Evolutionary conservation across 2,797 vertebrate species (phyloP).

Genomic region (Semotilus atromaculatus): DNA sequence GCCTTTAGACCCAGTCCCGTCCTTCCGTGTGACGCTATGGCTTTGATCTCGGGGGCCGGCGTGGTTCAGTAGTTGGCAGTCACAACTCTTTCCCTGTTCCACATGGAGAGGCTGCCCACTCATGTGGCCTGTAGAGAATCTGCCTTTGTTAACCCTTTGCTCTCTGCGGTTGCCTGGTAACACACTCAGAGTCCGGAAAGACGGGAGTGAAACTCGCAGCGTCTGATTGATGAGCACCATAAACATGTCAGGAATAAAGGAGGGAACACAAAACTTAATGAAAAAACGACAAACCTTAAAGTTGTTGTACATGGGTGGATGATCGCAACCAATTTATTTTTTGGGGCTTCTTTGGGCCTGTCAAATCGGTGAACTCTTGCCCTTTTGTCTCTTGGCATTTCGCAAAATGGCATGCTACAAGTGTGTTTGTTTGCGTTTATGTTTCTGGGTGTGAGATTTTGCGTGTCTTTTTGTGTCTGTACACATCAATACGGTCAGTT

Average conservation of each 20-base stretch:
- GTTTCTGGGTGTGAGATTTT: not conserved
- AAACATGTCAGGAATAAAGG: slow-evolving; percentile 49
- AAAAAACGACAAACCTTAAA: slow-evolving; percentile 39
- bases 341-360: slow-evolving; percentile 8
- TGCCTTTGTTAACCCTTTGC: slow-evolving; percentile 55
- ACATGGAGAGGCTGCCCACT: slow-evolving; percentile 58
- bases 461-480: not conserved
- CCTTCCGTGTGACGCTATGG: slow-evolving; percentile 30
- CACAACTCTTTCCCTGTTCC: slow-evolving; percentile 60
- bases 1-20: slow-evolving; percentile 32
- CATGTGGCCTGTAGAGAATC: slow-evolving; percentile 55
- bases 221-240: slow-evolving; percentile 40
- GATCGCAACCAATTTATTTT: slow-evolving; percentile 33
- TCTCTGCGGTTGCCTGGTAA: slow-evolving; percentile 57
- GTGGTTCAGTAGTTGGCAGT: slow-evolving; percentile 59
- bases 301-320: slow-evolving; percentile 33
- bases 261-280: slow-evolving; percentile 44
- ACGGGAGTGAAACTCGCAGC: not conserved
- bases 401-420: slow-evolving; percentile 45
- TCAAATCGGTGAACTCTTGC: slow-evolving; percentile 44
- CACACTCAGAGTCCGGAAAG: slow-evolving; percentile 43
- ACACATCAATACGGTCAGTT: not conserved
- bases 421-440: slow-evolving; percentile 11
- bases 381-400: slow-evolving; percentile 60
- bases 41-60: slow-evolving; percentile 59